These are phyloP conservation scores for Mus pahari DNA, from an alignment of 2,113 vertebrate species.

Conservation along the genomic window DNA sequence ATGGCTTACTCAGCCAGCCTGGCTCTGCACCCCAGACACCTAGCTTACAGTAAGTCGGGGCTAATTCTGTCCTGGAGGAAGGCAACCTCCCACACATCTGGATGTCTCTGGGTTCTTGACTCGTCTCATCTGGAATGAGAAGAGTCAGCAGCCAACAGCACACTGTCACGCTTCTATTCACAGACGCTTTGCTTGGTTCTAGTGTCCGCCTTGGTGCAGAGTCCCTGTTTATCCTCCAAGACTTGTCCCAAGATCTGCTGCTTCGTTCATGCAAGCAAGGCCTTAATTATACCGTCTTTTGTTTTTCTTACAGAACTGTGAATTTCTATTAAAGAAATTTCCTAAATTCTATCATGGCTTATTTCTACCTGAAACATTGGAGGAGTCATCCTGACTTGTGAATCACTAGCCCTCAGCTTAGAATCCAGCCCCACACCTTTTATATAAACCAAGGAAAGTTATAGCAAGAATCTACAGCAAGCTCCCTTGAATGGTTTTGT, in stretches of 20 bases:
- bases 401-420: slow-evolving; percentile 22
- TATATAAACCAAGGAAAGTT: slow-evolving; percentile 24
- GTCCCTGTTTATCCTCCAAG: background rate
- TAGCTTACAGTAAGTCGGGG: background rate
- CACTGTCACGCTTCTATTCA: background rate
- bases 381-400: background rate
- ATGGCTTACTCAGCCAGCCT: slow-evolving; percentile 9
- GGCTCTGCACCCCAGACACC: background rate
- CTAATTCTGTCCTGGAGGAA: background rate
- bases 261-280: background rate
- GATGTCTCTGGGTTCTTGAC: slow-evolving; percentile 8
- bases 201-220: slow-evolving; percentile 14
- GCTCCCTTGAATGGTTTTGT: background rate
- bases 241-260: background rate
- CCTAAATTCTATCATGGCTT: background rate
- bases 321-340: background rate
- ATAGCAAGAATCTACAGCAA: background rate
- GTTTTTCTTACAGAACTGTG: background rate
- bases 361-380: slow-evolving; percentile 18
- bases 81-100: background rate
- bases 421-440: slow-evolving; percentile 27
- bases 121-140: background rate
- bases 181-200: background rate
- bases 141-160: background rate
- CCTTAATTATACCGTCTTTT: background rate